Evolutionary conservation across 1,140 invertebrate species (phyloP).

Genomic region (Nephila pilipes): DNA sequence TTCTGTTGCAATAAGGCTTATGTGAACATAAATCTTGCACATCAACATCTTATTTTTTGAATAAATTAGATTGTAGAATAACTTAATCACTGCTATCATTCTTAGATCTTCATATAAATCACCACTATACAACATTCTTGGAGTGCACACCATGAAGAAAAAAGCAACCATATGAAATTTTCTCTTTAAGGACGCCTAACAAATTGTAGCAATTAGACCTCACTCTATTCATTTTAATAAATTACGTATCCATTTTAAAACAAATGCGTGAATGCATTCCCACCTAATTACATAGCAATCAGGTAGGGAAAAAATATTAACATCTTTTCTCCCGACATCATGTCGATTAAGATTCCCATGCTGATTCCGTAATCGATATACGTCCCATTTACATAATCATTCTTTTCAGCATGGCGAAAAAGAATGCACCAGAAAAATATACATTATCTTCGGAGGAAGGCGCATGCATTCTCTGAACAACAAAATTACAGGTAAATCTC

Average conservation of each 20-base stretch:
- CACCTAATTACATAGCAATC: conserved; percentile 31
- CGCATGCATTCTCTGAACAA: background rate
- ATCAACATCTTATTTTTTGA: no score
- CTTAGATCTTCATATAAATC: no score
- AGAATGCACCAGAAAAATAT: background rate
- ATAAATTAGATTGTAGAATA: no score
- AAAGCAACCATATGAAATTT: background rate
- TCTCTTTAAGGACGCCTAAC: background rate
- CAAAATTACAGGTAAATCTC: conserved; percentile 27
- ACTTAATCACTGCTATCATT: no score
- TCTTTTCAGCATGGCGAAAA: background rate
- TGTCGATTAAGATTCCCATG: conserved; percentile 5
- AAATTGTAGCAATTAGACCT: conserved; percentile 9
- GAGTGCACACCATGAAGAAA: no score
- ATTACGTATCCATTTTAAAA: background rate
- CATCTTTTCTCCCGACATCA: background rate
- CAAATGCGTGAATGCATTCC: background rate
- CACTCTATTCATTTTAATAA: conserved; percentile 9
- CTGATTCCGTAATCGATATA: conserved; percentile 25
- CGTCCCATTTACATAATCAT: conserved; percentile 15
- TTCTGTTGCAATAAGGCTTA: no score
- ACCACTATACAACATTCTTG: no score
- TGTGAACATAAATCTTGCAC: no score
- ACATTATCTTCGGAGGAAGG: background rate
- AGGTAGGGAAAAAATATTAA: background rate